Base-by-base conservation (phyloP, 2,888 invertebrate genomes). In the Chrysolina oricalcia region DNA sequence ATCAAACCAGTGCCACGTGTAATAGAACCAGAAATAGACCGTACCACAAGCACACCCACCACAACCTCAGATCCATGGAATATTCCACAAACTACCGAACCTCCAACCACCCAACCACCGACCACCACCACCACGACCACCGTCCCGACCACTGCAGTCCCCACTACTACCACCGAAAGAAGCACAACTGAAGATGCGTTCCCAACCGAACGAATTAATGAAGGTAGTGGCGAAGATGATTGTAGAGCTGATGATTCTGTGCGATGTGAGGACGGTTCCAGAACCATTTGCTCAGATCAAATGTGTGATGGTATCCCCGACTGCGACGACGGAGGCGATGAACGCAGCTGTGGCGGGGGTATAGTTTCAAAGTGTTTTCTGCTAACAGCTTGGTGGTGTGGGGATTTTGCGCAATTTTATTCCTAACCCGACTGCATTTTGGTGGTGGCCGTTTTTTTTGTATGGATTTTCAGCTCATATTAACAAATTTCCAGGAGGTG, bases 291-390 rank as follows among this genome's bases (percentile, higher is more conserved):
- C 73, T 87, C 87, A 0, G 89, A 89, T 23, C 91, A 90, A 74
- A 87, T 88, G 75, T 97, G 96, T 86, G 92, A 96, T 85, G 92
- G 92, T 2, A 81, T 83, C 1, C 53, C 69, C 0, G 92, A 96
- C 81, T 96, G 96, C 83, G 85, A 88, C 8, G 93, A 94, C 83
- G 91, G 91, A 6, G 91, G 92, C 23, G 96, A 96, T 85, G 96
- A 96, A 86, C 82, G 82, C 21, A 89, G 90, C 79, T 95, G 94
- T 85, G 83, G 94, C 84, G 84, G 35, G 23, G 56, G 62, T 63
- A 64, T 70, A 70, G 50, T 72, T 50, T n/a, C 21, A 66, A 46
- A 46, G 48, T 66, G 70, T 72, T 68, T 65, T 73, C 59, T 70
- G 73, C 74, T 79, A 77, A 77, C 72, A 73, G 69, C 67, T 78